phyloP scores from a whole-genome alignment of 2,113 vertebrate species.

The Mustelus asterias region DNA sequence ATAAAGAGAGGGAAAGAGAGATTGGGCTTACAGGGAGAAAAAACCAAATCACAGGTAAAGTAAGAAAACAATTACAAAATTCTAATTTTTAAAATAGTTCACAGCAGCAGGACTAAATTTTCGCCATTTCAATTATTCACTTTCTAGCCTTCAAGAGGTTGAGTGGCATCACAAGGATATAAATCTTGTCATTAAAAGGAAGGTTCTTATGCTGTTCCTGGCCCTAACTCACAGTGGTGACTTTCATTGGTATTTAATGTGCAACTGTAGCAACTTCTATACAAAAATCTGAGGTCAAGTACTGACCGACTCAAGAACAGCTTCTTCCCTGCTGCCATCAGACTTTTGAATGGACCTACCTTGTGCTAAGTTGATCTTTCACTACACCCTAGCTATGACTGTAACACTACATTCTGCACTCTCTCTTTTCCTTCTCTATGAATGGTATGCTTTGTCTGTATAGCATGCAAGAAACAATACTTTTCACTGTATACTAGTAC shows the following conservation, averaged over 20 bases:
- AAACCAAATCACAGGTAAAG: not conserved
- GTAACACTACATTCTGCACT: too few species aligned
- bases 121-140: not conserved
- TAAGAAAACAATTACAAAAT: not conserved
- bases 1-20: not conserved
- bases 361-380: too few species aligned
- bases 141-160: not conserved
- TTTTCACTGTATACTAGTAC: too few species aligned
- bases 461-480: too few species aligned
- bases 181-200: not conserved
- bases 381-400: too few species aligned
- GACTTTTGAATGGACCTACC: too few species aligned
- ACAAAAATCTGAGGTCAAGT: too few species aligned
- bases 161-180: not conserved
- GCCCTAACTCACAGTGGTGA: not conserved
- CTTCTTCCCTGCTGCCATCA: too few species aligned
- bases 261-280: not conserved
- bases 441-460: too few species aligned
- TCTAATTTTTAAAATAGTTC: not conserved
- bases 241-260: not conserved
- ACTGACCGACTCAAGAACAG: too few species aligned
- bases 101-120: not conserved
- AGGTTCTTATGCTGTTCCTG: not conserved
- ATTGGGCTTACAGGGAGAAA: not conserved
- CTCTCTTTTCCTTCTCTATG: too few species aligned